Base-by-base conservation (phyloP, 2,888 invertebrate species). In the Netelia melanura region DNA sequence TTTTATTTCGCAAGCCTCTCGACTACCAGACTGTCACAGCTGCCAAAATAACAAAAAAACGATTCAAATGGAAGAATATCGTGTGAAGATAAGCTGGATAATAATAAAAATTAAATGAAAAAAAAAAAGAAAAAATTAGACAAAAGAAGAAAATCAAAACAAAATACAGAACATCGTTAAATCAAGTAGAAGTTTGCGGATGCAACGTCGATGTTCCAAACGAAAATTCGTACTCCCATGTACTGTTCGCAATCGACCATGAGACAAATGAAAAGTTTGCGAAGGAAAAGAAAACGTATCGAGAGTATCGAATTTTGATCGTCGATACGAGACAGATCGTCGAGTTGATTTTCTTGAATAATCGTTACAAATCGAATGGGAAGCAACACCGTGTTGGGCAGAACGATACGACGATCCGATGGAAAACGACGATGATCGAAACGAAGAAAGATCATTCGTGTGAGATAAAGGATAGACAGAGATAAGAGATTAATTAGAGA, bases 11-110 rank as follows among this genome's bases (percentile, higher is more conserved):
- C 82, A 85, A 82, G 82, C 79, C 65, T 82, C 72, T 76, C 79
- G 76, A 82, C 82, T 85, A 85, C 65, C 71, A 72, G 82, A 79
- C 65, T 65, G 65, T 76, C 79, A 82, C 75, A 85, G 74, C 79
- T 81, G 79, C 65, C 85, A 85, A 82, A 82, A 52, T 81, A 85
- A 82, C 56, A 71, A 54, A 17, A 54, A 68, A 71, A 62, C 23
- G 48, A 48, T 30, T 62, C 38, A 38, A 38, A 38, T 38, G 38
- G 3, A 38, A 5, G 38, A 38, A 67, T 65, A 78, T 79, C 74
- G 75, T 65, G 54, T 52, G 52, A 64, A 75, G 43, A 68, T 74
- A 64, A 78, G 75, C 72, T 70, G 21, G 30, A 67, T 62, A 70
- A 17, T 48, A 14, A 71, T 10, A 14, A 68, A 61, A 9, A 30